Percentiles rank a stretch among this genome's conserved stretches.
Evolutionary conservation across 2,888 invertebrate species (phyloP).

Genomic region (Rutpela maculata): DNA sequence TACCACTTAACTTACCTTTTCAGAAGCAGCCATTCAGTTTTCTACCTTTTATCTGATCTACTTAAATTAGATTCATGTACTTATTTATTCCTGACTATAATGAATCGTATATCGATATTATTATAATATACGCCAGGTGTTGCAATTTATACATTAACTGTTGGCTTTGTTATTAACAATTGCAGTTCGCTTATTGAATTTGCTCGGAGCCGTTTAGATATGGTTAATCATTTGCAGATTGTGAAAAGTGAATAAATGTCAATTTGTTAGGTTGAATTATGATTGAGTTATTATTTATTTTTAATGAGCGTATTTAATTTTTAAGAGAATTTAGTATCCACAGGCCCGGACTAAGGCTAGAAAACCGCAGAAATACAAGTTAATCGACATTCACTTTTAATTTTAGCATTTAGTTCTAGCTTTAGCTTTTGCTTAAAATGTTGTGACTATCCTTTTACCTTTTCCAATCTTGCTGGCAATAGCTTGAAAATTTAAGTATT

Average conservation of each 20-base stretch:
- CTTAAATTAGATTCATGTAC: slow-evolving; percentile 59
- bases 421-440: too few relatives aligned
- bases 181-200: slow-evolving; percentile 24
- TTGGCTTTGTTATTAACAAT: slow-evolving; percentile 29
- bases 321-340: background rate
- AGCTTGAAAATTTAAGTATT: too few relatives aligned
- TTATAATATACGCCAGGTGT: slow-evolving; percentile 34
- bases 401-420: too few relatives aligned
- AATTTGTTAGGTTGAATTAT: slow-evolving; percentile 12
- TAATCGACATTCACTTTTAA: too few relatives aligned
- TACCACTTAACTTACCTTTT: slow-evolving; percentile 65
- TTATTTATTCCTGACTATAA: slow-evolving; percentile 51
- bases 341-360: background rate
- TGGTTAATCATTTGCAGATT: background rate
- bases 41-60: slow-evolving; percentile 58
- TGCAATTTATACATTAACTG: slow-evolving; percentile 25
- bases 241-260: slow-evolving; percentile 30
- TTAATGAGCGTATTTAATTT: background rate
- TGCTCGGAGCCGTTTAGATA: background rate
- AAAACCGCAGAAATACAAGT: too few relatives aligned
- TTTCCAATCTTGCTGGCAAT: too few relatives aligned
- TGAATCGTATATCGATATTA: slow-evolving; percentile 45
- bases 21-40: slow-evolving; percentile 61
- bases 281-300: slow-evolving; percentile 12
- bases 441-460: too few relatives aligned